These are phyloP conservation scores for Cyprinus carpio DNA, from an alignment of 2,113 vertebrate genomes.

Conservation along the genomic window DNA sequence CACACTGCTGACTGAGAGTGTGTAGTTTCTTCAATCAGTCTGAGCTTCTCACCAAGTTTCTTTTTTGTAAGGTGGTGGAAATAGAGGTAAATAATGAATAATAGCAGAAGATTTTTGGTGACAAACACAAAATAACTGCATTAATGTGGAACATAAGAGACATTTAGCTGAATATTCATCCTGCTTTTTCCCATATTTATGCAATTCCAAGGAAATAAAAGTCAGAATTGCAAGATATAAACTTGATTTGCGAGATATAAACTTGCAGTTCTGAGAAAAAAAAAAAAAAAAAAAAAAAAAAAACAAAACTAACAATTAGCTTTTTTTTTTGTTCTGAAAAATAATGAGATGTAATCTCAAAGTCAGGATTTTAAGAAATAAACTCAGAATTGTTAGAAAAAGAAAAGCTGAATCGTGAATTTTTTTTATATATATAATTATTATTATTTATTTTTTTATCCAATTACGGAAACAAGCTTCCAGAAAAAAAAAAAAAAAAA, in stretches of 20 bases:
- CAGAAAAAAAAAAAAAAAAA: neutral
- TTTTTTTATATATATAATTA: too few species aligned
- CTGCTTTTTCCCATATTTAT: neutral
- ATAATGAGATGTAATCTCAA: neutral
- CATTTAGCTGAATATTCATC: neutral
- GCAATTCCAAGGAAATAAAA: neutral
- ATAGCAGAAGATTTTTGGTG: neutral
- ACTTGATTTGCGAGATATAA: neutral
- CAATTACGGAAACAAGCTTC: neutral
- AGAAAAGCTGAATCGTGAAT: too few species aligned
- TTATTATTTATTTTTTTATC: neutral
- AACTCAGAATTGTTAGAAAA: too few species aligned
- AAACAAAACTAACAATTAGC: neutral
- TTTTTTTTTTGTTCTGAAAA: neutral
- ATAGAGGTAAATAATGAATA: neutral
- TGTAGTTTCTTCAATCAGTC: slow-evolving; percentile 2
- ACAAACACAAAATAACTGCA: neutral
- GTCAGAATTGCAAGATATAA: neutral
- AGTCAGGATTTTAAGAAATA: neutral
- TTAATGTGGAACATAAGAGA: neutral
- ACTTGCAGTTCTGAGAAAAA: neutral
- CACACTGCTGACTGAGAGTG: slow-evolving; percentile 42
- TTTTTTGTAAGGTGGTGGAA: neutral
- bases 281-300: neutral
- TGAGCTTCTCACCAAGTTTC: neutral